These are phyloP conservation scores for Hippopotamus amphibius DNA, from an alignment of 2,113 vertebrate genomes.

Conservation along the genomic window DNA sequence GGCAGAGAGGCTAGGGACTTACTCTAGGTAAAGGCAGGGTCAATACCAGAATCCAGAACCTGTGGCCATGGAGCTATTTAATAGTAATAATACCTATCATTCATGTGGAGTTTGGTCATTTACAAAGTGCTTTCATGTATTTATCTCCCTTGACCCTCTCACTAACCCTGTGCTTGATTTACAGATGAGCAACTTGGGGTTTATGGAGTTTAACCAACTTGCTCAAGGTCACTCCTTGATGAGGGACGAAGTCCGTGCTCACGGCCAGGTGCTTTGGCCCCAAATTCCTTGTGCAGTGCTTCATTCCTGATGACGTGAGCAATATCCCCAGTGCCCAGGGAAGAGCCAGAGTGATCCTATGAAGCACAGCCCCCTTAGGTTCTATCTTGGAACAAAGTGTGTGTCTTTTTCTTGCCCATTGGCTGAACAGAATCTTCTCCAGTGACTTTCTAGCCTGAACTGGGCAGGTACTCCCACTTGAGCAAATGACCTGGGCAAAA, in stretches of 20 bases:
- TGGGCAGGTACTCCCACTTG: background rate
- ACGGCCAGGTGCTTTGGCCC: background rate
- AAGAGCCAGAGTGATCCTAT: background rate
- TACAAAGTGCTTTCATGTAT: background rate
- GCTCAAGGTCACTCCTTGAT: background rate
- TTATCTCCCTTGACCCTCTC: background rate
- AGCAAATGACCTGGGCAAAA: background rate
- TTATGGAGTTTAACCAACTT: background rate
- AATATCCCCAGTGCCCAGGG: background rate
- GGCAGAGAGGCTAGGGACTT: background rate
- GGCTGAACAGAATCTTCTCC: background rate
- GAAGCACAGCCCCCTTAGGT: fast-evolving
- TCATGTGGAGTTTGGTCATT: background rate
- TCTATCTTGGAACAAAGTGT: background rate
- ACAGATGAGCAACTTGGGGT: background rate
- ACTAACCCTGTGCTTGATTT: background rate
- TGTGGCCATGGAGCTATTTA: background rate
- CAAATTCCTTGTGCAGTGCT: background rate
- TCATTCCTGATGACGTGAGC: background rate
- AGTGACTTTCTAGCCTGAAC: background rate
- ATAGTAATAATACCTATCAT: background rate
- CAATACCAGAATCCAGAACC: background rate
- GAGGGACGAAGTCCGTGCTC: background rate
- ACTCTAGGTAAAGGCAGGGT: background rate
- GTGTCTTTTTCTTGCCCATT: background rate